These are phyloP conservation scores for Calcarius ornatus DNA, from an alignment of 2,113 vertebrate species.

Conservation along the genomic window DNA sequence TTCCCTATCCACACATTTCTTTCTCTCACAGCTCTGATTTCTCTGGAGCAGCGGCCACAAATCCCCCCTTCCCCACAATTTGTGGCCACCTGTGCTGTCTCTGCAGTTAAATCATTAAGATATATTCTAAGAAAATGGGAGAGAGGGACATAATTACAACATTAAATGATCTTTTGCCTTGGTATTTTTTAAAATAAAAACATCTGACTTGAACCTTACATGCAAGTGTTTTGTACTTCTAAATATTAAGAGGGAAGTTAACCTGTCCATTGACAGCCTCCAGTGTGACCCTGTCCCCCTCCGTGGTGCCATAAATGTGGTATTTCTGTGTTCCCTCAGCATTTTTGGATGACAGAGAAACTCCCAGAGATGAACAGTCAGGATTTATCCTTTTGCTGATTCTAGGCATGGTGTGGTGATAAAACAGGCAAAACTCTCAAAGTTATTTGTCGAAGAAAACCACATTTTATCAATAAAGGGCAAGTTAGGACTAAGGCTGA, in stretches of 20 bases:
- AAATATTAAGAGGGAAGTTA: neutral
- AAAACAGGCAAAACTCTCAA: neutral
- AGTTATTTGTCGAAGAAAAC: neutral
- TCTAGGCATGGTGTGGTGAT: neutral
- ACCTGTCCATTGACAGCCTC: neutral
- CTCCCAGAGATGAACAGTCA: neutral
- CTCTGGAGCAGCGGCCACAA: neutral
- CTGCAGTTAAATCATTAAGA: neutral
- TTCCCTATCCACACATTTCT: neutral
- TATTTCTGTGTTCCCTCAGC: neutral
- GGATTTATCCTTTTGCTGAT: neutral
- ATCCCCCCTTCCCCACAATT: neutral
- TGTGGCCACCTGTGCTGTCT: neutral
- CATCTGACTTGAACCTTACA: neutral
- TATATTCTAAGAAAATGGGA: neutral
- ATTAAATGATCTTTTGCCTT: neutral
- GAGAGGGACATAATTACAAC: neutral
- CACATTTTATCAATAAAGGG: neutral
- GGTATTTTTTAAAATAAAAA: neutral
- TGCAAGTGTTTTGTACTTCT: neutral
- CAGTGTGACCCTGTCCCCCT: fast-evolving
- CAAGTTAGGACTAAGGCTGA: neutral
- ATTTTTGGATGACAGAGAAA: neutral
- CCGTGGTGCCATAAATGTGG: too few species aligned
- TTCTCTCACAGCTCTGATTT: neutral